Percentiles rank a stretch among this genome's conserved stretches.
These are phyloP conservation scores for Globicephala melas DNA, from an alignment of 2,113 vertebrate species.

Conservation along the genomic window DNA sequence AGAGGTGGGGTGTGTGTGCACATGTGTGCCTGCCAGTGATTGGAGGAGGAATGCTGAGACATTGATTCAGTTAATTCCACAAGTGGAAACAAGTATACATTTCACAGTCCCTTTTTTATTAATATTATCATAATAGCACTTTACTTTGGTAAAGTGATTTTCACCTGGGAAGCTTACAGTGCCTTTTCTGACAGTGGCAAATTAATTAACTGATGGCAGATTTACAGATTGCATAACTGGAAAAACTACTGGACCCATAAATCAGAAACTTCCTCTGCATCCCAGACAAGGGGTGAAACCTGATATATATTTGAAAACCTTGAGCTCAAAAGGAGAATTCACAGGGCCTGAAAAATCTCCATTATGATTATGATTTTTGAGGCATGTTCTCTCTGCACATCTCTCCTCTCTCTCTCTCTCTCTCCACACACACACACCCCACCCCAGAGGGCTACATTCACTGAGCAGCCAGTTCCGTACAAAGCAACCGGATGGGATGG, in stretches of 20 bases:
- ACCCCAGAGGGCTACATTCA: neutral
- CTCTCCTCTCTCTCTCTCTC: neutral
- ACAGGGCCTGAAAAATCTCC: neutral
- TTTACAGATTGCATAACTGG: slow-evolving; percentile 45
- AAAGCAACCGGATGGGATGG: neutral
- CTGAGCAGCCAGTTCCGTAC: neutral
- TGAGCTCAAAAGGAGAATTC: slow-evolving; percentile 42
- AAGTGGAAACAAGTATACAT: neutral
- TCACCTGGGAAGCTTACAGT: slow-evolving; percentile 6
- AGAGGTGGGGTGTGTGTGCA: neutral
- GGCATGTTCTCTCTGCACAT: neutral
- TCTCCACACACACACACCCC: too few relatives aligned
- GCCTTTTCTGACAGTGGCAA: slow-evolving; percentile 34
- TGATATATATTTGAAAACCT: slow-evolving; percentile 37
- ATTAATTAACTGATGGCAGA: slow-evolving; percentile 47
- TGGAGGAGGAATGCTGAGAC: neutral
- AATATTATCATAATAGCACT: neutral
- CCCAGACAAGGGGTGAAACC: slow-evolving; percentile 18
- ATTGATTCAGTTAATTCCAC: neutral
- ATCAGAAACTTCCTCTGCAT: slow-evolving; percentile 65
- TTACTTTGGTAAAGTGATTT: slow-evolving; percentile 2
- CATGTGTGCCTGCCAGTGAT: neutral
- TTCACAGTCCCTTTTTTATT: neutral
- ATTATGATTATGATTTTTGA: neutral
- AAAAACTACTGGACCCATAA: slow-evolving; percentile 50